These are phyloP conservation scores for Chrysina gloriosa DNA, from an alignment of 2,888 invertebrate species.

Conservation along the genomic window DNA sequence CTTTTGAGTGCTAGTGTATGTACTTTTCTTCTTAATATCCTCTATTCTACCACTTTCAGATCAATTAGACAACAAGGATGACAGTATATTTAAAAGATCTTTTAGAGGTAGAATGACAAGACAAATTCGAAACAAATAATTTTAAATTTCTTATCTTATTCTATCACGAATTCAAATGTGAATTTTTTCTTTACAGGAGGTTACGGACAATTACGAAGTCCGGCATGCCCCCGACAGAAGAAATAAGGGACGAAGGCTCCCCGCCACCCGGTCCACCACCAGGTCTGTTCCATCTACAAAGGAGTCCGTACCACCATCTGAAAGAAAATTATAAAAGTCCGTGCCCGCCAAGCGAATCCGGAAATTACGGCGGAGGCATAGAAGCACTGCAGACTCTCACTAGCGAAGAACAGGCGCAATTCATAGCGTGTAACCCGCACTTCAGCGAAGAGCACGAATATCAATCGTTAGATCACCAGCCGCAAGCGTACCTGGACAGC, in stretches of 20 bases:
- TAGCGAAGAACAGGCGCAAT: slow-evolving; percentile 60
- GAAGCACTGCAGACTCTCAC: slow-evolving; percentile 66
- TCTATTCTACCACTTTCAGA: no score
- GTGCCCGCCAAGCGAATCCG: slow-evolving; percentile 69
- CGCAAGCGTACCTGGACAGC: slow-evolving; percentile 74
- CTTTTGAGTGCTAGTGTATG: no score
- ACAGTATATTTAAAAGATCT: no score
- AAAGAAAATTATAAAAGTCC: slow-evolving; percentile 61
- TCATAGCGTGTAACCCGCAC: slow-evolving; percentile 57
- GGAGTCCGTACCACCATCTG: slow-evolving; percentile 61
- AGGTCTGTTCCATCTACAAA: slow-evolving; percentile 59
- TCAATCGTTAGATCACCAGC: slow-evolving; percentile 67
- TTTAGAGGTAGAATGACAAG: no score
- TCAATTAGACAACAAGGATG: no score
- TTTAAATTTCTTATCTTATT: neutral
- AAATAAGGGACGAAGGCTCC: slow-evolving; percentile 68
- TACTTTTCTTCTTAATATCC: no score
- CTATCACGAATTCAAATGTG: no score
- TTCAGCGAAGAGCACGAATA: slow-evolving; percentile 73
- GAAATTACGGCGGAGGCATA: slow-evolving; percentile 68
- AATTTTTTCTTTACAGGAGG: slow-evolving; percentile 63
- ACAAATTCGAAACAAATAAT: neutral
- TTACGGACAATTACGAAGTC: slow-evolving; percentile 69
- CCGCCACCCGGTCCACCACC: slow-evolving; percentile 61
- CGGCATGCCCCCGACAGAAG: slow-evolving; percentile 65